Evolutionary conservation across 2,113 vertebrate genomes (phyloP).

Genomic region (Empidonax alnorum): DNA sequence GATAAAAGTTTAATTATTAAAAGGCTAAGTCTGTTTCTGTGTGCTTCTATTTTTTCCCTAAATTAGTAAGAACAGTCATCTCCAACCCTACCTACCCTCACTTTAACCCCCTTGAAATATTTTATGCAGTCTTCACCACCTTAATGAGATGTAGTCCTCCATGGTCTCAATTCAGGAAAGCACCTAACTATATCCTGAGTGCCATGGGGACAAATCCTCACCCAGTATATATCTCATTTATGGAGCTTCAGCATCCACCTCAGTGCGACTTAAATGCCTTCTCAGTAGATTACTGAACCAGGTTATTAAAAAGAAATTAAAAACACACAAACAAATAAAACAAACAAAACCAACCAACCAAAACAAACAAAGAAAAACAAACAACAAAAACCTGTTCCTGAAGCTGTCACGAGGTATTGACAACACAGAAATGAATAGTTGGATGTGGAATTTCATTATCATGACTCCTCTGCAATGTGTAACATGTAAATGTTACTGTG

Average conservation of each 20-base stretch:
- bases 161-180: background rate
- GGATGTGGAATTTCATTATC: background rate
- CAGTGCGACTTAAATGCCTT: background rate
- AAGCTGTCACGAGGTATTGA: background rate
- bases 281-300: background rate
- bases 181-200: background rate
- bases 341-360: background rate
- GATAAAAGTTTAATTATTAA: conserved; percentile 59
- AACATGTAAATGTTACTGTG: background rate
- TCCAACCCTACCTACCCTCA: background rate
- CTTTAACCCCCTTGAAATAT: background rate
- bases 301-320: background rate
- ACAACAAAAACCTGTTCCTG: background rate
- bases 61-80: background rate
- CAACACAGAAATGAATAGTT: background rate
- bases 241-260: background rate
- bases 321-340: background rate
- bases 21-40: background rate
- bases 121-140: background rate
- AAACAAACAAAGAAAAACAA: background rate
- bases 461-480: background rate
- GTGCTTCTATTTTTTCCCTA: background rate
- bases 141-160: background rate
- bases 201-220: background rate
- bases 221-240: background rate